Conservation (phyloP, 2,888 invertebrate species). For the Bombylius major region DNA sequence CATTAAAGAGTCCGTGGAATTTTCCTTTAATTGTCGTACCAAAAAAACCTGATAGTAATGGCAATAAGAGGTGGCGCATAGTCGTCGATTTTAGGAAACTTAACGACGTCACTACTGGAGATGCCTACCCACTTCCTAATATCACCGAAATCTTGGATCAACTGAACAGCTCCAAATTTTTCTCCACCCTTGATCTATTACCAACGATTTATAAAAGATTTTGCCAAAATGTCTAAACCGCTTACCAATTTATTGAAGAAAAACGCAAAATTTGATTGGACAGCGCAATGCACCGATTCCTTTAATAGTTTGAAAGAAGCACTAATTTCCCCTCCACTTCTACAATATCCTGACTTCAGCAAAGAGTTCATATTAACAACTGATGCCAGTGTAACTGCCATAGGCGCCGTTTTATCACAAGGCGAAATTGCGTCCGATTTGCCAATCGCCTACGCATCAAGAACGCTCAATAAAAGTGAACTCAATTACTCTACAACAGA, state of each 20-base stretch:
- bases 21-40: background rate
- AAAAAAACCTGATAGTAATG: background rate
- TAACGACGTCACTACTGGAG: background rate
- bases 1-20: background rate
- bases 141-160: background rate
- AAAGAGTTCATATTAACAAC: conserved; percentile 20
- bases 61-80: background rate
- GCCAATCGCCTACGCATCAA: conserved; percentile 19
- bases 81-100: background rate
- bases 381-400: conserved; percentile 18
- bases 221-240: conserved; percentile 4
- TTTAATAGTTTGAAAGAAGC: conserved; percentile 2
- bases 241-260: conserved; percentile 2
- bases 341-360: conserved; percentile 26
- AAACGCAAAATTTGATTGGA: conserved; percentile 2
- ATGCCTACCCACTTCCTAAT: background rate
- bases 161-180: background rate
- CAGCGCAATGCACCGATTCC: background rate
- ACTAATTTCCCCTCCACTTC: conserved; percentile 18
- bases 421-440: conserved; percentile 2
- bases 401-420: conserved; percentile 20
- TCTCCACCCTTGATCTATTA: conserved; percentile 6
- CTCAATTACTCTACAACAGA: conserved; percentile 17
- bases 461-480: conserved; percentile 17
- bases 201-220: conserved; percentile 7